Evolutionary conservation across 2,113 vertebrate species (phyloP).

Genomic region (Anolis sagrei): DNA sequence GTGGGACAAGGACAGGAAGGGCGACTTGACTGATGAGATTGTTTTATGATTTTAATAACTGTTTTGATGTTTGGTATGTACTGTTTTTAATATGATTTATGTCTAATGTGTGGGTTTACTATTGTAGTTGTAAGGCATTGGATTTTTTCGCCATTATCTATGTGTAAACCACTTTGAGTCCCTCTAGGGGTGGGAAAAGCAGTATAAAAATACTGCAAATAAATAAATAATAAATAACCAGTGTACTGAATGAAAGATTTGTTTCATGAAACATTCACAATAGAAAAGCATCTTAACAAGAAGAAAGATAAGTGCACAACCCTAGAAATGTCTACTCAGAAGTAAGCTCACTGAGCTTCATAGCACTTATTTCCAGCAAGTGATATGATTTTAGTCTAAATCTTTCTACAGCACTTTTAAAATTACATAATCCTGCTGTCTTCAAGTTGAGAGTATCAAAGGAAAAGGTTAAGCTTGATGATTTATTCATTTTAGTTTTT

Average conservation of each 20-base stretch:
- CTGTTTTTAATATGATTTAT: too few relatives aligned
- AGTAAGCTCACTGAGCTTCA: not conserved
- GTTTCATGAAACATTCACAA: not conserved
- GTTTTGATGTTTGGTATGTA: too few relatives aligned
- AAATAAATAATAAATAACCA: not conserved
- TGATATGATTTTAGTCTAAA: not conserved
- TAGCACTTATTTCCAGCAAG: too few relatives aligned
- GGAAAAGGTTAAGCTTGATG: not conserved
- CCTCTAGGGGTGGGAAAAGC: too few relatives aligned
- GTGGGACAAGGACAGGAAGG: too few relatives aligned
- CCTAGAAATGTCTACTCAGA: not conserved
- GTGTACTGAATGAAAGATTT: not conserved
- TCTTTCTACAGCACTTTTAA: not conserved
- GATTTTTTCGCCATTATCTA: too few relatives aligned
- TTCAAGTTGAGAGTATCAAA: not conserved
- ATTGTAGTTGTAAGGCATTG: too few relatives aligned
- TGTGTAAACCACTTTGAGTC: too few relatives aligned
- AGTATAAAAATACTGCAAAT: too few relatives aligned
- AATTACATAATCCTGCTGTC: not conserved
- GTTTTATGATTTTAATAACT: too few relatives aligned
- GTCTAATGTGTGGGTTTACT: too few relatives aligned
- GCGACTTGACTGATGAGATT: too few relatives aligned
- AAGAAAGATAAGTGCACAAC: not conserved
- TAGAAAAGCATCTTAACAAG: not conserved
- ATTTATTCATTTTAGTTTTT: not conserved